Base-by-base conservation (phyloP, 2,888 invertebrate genomes). In the Stictocephala bisonia region DNA sequence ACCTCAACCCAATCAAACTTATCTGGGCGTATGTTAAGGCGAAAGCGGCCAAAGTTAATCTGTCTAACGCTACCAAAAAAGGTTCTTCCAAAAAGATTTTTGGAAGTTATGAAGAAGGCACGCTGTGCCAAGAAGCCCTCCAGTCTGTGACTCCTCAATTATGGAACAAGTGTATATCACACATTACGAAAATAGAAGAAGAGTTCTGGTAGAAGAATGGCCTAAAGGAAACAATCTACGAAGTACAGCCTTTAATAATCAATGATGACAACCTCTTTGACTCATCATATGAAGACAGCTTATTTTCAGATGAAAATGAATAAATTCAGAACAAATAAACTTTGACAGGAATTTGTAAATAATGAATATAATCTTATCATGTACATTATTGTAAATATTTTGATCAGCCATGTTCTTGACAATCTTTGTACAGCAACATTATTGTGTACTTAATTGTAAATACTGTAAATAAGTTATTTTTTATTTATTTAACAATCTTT, bases 61-160 rank as follows among this genome's bases (percentile, higher is more conserved):
- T 58, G 27, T 40, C 58, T 3, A 71, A 71, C 44, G 15, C 13
- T 2, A 44, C 58, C 4, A 58, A 71, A 58, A 56, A 71, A 58
- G 71, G 58, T 15, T 40, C 18, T n/a, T 26, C 26, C 1, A n/a
- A n/a, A n/a, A n/a, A n/a, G n/a, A n/a, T n/a, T n/a, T n/a, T n/a
- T n/a, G n/a, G n/a, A n/a, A n/a, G n/a, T n/a, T n/a, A n/a, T n/a
- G 27, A 41, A 27, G 58, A 71, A 24, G 58, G 56, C 2, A 58
- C 41, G 44, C 41, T 58, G 9, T 71, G 58, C 18, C 13, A 58
- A 71, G 71, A 71, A 41, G 44, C 56, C 1, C 15, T 44, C 6
- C 40, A 20, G 4, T 56, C 53, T 3, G 71, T 58, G 1, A 71
- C 40, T 26, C 58, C 58, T 53, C 41, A 58, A n/a, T 9, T 53